Percentiles rank a stretch among this genome's conserved stretches.
These are phyloP conservation scores for Mus spretus DNA, from an alignment of 2,797 vertebrate genomes.

Conservation along the genomic window DNA sequence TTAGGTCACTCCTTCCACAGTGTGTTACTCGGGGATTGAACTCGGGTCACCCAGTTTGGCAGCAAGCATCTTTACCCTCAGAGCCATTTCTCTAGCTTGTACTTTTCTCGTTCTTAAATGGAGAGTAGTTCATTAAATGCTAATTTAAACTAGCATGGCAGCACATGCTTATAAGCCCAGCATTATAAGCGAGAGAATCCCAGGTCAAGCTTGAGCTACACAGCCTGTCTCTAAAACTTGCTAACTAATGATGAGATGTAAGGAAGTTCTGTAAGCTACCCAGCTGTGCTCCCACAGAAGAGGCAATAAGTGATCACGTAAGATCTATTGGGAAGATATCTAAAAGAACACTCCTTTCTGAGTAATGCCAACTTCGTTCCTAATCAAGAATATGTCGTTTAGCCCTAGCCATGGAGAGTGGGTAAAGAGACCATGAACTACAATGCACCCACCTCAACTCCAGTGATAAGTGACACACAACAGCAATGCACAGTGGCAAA, in stretches of 20 bases:
- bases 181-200: neutral
- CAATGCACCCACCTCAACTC: neutral
- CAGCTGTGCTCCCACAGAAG: neutral
- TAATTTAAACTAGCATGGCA: neutral
- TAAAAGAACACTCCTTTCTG: neutral
- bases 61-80: neutral
- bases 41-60: neutral
- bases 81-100: neutral
- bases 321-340: neutral
- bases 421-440: neutral
- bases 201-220: neutral
- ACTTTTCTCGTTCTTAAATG: constrained; percentile 54
- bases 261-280: neutral
- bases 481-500: neutral
- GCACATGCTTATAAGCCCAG: neutral
- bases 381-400: constrained; percentile 23
- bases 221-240: neutral
- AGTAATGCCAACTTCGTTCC: neutral
- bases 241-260: neutral
- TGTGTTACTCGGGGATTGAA: neutral
- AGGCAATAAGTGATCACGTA: neutral
- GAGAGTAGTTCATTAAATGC: constrained; percentile 35
- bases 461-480: neutral
- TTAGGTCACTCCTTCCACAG: neutral
- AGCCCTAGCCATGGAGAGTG: neutral